Evolutionary conservation across 2,113 vertebrate genomes (phyloP).

Genomic region (western clawed frog (Xenopus tropicalis)): UCB_Xtro_10.0 CM004445.2:96710001-96710500

Average conservation of each 20-base stretch:
- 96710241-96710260: background rate
- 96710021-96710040: constrained; percentile 2
- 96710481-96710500: no score
- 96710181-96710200: background rate
- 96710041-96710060: background rate
- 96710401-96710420: no score
- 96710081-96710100: background rate
- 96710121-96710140: background rate
- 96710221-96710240: background rate
- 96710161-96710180: background rate
- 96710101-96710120: background rate
- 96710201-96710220: background rate
- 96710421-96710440: no score
- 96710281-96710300: background rate
- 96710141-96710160: background rate
- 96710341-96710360: no score
- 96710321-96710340: no score
- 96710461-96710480: no score
- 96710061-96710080: background rate
- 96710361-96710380: no score
- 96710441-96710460: no score
- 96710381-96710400: no score
- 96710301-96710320: no score
- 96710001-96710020: constrained; percentile 14
- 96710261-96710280: background rate